Conservation (phyloP, 2,113 vertebrate species). For the Laticauda laticaudata region DNA sequence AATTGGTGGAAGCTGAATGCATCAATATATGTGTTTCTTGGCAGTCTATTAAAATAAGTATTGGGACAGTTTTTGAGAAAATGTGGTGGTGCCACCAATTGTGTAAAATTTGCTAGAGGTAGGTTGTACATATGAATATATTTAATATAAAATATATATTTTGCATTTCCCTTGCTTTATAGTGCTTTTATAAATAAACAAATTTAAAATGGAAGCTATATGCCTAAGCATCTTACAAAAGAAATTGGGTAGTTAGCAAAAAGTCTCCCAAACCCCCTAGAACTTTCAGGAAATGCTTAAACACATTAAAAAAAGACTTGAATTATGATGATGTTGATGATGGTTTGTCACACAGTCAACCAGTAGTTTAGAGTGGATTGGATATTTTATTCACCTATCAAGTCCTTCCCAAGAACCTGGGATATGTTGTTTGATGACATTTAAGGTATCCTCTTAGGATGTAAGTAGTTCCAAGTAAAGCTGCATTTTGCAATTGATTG, state of each 20-base stretch:
- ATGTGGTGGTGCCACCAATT: neutral
- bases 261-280: neutral
- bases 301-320: neutral
- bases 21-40: neutral
- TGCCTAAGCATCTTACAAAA: neutral
- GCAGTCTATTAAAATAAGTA: neutral
- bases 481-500: no score
- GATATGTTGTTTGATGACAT: no score
- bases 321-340: neutral
- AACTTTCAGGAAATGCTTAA: neutral
- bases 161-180: neutral
- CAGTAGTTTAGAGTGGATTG: no score
- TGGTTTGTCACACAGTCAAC: no score
- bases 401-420: no score
- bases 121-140: neutral
- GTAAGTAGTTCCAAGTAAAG: no score
- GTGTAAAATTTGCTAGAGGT: neutral
- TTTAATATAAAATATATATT: neutral
- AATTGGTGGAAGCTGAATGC: neutral
- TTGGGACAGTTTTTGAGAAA: neutral
- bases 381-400: no score
- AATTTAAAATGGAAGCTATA: neutral
- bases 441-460: no score
- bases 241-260: neutral
- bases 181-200: neutral